phyloP scores from a whole-genome alignment of 2,113 vertebrate species.

The Cyprinodon brontotheroides region DNA sequence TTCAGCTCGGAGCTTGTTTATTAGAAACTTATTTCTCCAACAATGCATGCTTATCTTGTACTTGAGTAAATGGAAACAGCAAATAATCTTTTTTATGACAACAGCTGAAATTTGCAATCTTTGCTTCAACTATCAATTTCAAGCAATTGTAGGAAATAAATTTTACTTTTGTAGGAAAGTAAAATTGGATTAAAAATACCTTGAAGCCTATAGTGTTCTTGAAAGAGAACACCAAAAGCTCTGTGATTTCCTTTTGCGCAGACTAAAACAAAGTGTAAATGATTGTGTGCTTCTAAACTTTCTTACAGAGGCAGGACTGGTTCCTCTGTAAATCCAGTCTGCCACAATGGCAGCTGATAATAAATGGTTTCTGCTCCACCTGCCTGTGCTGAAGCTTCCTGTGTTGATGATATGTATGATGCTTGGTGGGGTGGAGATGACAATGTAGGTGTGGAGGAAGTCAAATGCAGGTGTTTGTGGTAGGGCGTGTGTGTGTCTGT shows the following conservation, averaged over 20 bases:
- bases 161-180: too few species aligned
- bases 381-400: conserved; percentile 66
- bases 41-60: background rate
- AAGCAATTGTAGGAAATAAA: background rate
- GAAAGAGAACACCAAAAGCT: too few species aligned
- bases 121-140: background rate
- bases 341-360: conserved; percentile 51
- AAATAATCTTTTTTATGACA: background rate
- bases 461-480: conserved; percentile 66
- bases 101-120: background rate
- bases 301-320: conserved; percentile 27
- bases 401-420: conserved; percentile 73
- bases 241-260: background rate
- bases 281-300: conserved; percentile 43
- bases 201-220: background rate
- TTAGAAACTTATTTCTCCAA: background rate
- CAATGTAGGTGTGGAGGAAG: conserved; percentile 72
- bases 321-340: conserved; percentile 47
- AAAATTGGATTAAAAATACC: background rate
- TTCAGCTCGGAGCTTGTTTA: background rate
- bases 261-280: conserved; percentile 48
- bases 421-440: conserved; percentile 58
- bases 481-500: conserved; percentile 14
- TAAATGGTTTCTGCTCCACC: conserved; percentile 67
- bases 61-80: background rate